Percentiles rank a stretch among this genome's conserved stretches.
Conservation (phyloP, 2,113 vertebrate genomes). For the Sorex araneus region DNA sequence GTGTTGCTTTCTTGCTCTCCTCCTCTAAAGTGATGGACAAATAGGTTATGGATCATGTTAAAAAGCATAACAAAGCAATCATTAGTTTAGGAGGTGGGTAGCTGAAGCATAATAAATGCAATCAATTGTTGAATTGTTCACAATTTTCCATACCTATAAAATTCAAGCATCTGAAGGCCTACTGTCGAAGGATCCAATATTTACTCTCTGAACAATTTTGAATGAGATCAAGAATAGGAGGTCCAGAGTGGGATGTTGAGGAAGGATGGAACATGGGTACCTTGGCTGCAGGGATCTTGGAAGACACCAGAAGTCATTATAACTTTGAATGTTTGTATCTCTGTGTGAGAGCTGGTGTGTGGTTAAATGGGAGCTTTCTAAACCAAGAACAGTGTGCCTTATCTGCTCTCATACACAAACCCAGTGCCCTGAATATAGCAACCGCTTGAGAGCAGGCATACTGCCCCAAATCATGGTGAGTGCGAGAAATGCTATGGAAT, state of each 20-base stretch:
- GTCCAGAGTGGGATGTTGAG: background rate
- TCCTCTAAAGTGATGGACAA: conserved; percentile 5
- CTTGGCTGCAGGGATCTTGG: background rate
- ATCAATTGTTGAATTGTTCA: background rate
- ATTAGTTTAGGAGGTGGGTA: background rate
- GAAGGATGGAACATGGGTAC: background rate
- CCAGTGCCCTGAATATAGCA: background rate
- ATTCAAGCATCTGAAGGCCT: background rate
- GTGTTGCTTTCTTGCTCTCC: background rate
- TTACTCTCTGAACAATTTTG: rapidly evolving
- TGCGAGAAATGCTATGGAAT: background rate
- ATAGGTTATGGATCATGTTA: background rate
- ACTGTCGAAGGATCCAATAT: background rate
- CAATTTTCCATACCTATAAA: background rate
- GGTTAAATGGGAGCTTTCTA: background rate
- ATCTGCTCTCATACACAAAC: background rate
- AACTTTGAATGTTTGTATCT: background rate
- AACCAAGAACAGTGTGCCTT: background rate
- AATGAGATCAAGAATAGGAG: background rate
- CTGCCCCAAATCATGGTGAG: background rate
- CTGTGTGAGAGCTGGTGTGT: background rate
- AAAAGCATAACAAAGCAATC: conserved; percentile 32
- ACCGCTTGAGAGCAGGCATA: background rate
- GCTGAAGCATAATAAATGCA: background rate
- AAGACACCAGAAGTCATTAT: background rate